A percentile compares a stretch with the other conserved stretches of the same genome.
Evolutionary conservation across 1,140 invertebrate genomes (phyloP).

Genomic region (Octopus bimaculoides): DNA sequence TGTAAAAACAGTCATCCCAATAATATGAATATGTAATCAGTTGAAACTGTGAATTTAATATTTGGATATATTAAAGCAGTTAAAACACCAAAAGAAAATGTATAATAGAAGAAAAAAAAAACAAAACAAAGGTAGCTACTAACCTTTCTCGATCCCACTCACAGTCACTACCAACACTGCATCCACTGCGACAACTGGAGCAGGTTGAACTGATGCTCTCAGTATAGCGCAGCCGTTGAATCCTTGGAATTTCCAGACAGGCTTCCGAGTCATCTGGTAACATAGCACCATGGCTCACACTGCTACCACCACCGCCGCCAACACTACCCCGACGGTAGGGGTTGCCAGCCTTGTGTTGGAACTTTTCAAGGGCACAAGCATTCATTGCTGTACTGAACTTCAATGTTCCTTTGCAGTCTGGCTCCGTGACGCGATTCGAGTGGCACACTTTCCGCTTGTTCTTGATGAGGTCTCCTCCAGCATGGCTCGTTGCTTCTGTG

Average conservation of each 20-base stretch:
- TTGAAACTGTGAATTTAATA: too few species aligned
- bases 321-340: neutral
- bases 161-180: constrained; percentile 38
- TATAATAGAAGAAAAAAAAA: neutral
- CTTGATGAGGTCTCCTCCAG: neutral
- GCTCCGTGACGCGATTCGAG: neutral
- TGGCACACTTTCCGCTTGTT: neutral
- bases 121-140: neutral
- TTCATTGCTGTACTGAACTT: constrained; percentile 10
- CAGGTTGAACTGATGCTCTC: constrained; percentile 44
- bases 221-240: constrained; percentile 25
- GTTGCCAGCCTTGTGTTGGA: neutral
- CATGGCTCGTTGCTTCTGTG: neutral
- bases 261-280: constrained; percentile 11
- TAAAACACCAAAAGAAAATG: neutral
- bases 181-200: constrained; percentile 46
- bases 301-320: neutral
- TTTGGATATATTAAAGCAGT: too few species aligned
- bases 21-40: too few species aligned
- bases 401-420: neutral
- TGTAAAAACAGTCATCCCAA: too few species aligned
- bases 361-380: constrained; percentile 3
- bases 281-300: neutral
- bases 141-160: constrained; percentile 48
- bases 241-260: constrained; percentile 18